Conservation (phyloP, 2,113 vertebrate genomes). For the Tympanuchus pallidicinctus region DNA sequence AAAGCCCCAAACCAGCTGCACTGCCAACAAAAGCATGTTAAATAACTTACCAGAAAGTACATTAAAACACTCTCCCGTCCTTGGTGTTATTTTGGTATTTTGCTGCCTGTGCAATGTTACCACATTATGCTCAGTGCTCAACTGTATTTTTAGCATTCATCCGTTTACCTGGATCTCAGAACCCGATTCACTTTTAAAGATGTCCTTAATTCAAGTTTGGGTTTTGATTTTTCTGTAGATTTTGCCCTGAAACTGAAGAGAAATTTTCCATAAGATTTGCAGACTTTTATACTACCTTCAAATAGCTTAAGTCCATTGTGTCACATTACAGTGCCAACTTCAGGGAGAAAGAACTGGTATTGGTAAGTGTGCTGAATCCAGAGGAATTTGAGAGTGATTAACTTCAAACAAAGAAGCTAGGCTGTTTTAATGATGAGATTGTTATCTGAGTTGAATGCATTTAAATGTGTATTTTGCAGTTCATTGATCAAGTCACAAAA, state of each 20-base stretch:
- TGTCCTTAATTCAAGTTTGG: neutral
- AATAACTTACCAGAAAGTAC: conserved; percentile 73
- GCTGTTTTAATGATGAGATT: conserved; percentile 54
- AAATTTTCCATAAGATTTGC: neutral
- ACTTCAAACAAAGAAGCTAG: conserved; percentile 37
- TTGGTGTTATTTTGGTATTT: conserved; percentile 64
- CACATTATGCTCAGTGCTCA: conserved; percentile 30
- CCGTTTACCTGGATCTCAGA: neutral
- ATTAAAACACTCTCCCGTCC: conserved; percentile 50
- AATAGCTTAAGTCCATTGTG: neutral
- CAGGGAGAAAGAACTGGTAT: neutral
- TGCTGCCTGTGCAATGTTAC: conserved; percentile 48
- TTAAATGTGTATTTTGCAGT: conserved; percentile 71
- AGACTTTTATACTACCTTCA: neutral
- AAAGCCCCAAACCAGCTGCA: conserved; percentile 53
- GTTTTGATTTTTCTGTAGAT: neutral
- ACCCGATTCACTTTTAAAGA: conserved; percentile 1
- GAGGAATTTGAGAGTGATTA: neutral
- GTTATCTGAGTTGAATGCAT: conserved; percentile 68
- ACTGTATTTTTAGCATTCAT: neutral
- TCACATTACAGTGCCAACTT: fast-evolving
- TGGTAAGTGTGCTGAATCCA: neutral
- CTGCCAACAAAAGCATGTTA: conserved; percentile 72
- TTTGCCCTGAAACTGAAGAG: neutral
- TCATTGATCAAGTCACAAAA: conserved; percentile 35